phyloP scores from a whole-genome alignment of 53 echinoderm and acorn worm genomes.

The Actinopyga echinites region DNA sequence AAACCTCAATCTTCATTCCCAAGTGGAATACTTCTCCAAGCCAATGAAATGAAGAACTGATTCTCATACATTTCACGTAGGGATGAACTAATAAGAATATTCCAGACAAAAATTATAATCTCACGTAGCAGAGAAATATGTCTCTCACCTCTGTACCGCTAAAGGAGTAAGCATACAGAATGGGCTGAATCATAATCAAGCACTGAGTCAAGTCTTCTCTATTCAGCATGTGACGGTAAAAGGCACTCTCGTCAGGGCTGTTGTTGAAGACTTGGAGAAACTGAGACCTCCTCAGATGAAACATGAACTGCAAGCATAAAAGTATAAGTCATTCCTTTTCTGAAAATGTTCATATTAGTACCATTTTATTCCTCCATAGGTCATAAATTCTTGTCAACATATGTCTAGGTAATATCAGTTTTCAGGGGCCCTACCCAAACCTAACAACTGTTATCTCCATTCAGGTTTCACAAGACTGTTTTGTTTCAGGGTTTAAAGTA shows the following conservation, averaged over 20 bases:
- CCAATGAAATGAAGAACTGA: too few relatives aligned
- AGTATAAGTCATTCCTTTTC: neutral
- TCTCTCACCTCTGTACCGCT: constrained; percentile 84
- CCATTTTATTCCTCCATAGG: neutral
- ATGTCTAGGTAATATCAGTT: neutral
- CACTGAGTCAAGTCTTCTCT: constrained; percentile 95
- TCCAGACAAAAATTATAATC: too few relatives aligned
- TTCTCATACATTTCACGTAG: too few relatives aligned
- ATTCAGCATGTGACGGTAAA: constrained; percentile 87
- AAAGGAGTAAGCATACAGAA: constrained; percentile 93
- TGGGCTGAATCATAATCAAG: constrained; percentile 97
- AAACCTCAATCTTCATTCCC: too few relatives aligned
- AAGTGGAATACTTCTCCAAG: too few relatives aligned
- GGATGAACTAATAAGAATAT: too few relatives aligned
- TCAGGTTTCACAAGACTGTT: too few relatives aligned
- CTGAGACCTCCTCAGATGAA: constrained; percentile 96
- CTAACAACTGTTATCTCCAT: too few relatives aligned
- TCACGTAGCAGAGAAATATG: neutral
- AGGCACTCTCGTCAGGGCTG: constrained; percentile 99
- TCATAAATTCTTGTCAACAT: neutral
- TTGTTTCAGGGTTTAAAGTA: too few relatives aligned
- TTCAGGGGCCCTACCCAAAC: too few relatives aligned
- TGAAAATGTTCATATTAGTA: neutral
- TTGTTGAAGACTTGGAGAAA: constrained; percentile 99
- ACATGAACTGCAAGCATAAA: constrained; percentile 81